phyloP scores from a whole-genome alignment of 2,113 vertebrate genomes.

The Onychostruthus taczanowskii region DNA sequence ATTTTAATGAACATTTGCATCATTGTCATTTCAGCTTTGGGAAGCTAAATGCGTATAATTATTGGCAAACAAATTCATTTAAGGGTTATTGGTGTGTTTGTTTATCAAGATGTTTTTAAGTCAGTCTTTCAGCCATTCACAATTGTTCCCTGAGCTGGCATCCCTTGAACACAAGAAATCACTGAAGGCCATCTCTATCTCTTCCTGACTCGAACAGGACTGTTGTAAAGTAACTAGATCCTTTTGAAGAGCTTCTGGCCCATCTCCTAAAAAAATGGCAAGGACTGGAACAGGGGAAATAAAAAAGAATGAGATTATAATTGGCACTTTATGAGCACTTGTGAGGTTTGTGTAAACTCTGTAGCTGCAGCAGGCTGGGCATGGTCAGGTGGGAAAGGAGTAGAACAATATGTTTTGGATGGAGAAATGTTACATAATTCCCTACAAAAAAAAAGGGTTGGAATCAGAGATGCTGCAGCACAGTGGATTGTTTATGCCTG shows the following conservation, averaged over 20 bases:
- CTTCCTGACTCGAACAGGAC: neutral
- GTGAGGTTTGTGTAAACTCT: neutral
- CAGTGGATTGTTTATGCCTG: neutral
- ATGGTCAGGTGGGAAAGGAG: neutral
- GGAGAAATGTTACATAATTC: neutral
- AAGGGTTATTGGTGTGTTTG: neutral
- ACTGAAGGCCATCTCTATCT: constrained; percentile 11
- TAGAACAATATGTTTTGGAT: neutral
- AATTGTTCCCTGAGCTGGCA: constrained; percentile 28
- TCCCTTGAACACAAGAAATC: neutral
- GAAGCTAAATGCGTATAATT: neutral
- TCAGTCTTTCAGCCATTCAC: neutral
- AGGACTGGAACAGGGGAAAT: neutral
- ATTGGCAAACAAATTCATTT: neutral
- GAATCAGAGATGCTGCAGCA: neutral
- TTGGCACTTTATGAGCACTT: neutral
- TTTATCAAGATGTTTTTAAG: constrained; percentile 34
- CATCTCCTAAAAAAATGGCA: neutral
- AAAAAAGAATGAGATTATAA: neutral
- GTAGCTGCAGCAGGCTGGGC: neutral
- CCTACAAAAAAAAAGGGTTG: neutral
- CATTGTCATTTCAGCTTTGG: neutral
- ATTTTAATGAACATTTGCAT: constrained; percentile 7
- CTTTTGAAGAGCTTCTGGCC: constrained; percentile 22
- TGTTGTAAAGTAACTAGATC: neutral